Evolutionary conservation across 1,140 invertebrate species (phyloP), one percentile per base, ranked within the genome.

Genomic region (Antheraea pernyi): DNA sequence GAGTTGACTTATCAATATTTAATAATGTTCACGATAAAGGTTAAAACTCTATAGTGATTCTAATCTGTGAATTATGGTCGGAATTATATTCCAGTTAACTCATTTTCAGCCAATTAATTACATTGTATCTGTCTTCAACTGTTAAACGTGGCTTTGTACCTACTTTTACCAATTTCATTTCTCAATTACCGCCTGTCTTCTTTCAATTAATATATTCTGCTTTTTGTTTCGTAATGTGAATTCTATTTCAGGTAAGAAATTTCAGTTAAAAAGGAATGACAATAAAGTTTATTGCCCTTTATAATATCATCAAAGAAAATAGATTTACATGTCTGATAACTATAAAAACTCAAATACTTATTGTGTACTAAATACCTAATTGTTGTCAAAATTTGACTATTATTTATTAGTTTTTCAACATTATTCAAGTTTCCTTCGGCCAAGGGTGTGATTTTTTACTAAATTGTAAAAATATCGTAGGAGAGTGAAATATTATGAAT

Each of bases 81-180:
- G 46, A 53, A 53, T 53, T 60, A 19, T 19, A 60, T 60, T 60
- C 18, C 59, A 16, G 7, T 60, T 60, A 18, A 60, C 22, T 60
- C 19, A 22, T 30, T 22, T 60, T 60, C 59, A 60, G 22, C 59
- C 59, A 60, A 60, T 60, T 60, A 60, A 60, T 60, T 13, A 22
- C 19, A 53, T 53, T 53, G 11, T 53, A 11, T 53, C 46, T 53
- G 16, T 53, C 46, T 53, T 53, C 46, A 53, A 53, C 46, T 53
- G 46, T 53, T 53, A 53, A 53, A 13, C 46, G 16, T 0, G 46
- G 46, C 46, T 53, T 53, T 53, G 46, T 53, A 53, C 46, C 46
- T 53, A 53, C 46, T 13, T 53, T 53, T 53, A 53, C 46, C 46
- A 53, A 53, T 53, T 53, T 53, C 13, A 53, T 53, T 53, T 53